Conservation (phyloP, 2,113 vertebrate genomes). For the Cathartes aura region DNA sequence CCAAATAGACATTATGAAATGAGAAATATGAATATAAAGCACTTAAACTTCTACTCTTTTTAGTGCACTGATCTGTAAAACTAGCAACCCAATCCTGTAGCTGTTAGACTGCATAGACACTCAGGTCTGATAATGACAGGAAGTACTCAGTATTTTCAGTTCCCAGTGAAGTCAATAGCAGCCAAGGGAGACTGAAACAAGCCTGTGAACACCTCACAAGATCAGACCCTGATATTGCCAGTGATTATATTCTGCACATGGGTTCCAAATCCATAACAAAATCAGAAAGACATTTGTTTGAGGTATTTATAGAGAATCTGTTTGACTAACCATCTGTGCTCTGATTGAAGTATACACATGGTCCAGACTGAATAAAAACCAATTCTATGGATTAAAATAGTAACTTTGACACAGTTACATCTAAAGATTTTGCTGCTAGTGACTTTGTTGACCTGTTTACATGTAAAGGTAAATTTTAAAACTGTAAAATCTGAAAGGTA, state of each 20-base stretch:
- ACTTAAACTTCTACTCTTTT: not conserved
- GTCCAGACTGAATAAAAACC: constrained; percentile 28
- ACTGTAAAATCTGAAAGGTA: not conserved
- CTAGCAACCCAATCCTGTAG: not conserved
- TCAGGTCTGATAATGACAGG: not conserved
- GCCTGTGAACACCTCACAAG: not conserved
- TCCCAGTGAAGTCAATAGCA: not conserved
- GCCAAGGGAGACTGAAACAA: not conserved
- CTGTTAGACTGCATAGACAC: not conserved
- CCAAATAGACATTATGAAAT: not conserved
- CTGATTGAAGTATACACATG: constrained; percentile 33
- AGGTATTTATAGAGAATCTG: constrained; percentile 64
- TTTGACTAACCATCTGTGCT: constrained; percentile 71
- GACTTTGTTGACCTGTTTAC: not conserved
- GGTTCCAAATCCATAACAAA: constrained; percentile 38
- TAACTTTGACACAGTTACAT: not conserved
- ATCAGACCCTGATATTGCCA: not conserved
- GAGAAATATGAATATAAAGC: not conserved
- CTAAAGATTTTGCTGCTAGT: not conserved
- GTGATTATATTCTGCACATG: constrained; percentile 15
- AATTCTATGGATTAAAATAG: not conserved
- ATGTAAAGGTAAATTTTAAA: constrained; percentile 7
- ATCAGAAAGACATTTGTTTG: constrained; percentile 65
- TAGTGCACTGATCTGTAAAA: not conserved
- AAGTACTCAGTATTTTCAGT: not conserved